These are phyloP conservation scores for Gymnocypris eckloni DNA, from an alignment of 2,797 vertebrate species.

Conservation along the genomic window DNA sequence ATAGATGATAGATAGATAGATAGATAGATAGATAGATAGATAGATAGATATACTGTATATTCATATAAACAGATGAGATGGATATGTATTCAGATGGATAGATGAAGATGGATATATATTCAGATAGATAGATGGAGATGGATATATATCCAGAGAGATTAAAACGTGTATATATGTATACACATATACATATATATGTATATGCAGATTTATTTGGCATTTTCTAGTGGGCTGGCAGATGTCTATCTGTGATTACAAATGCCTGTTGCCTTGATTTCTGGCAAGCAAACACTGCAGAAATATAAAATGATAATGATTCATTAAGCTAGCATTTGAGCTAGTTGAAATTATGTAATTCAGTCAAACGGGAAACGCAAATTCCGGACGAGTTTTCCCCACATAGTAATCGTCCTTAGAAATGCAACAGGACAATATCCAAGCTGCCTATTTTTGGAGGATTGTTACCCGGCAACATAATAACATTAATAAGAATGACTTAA, in stretches of 20 bases:
- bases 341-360: constrained; percentile 27
- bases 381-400: not conserved
- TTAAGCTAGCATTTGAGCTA: constrained; percentile 39
- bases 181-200: too few relatives aligned
- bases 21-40: not conserved
- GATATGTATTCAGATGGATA: not conserved
- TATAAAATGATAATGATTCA: constrained; percentile 41
- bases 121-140: too few relatives aligned
- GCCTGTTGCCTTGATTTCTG: constrained; percentile 38
- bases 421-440: not conserved
- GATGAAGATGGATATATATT: not conserved
- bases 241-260: constrained; percentile 37
- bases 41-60: not conserved
- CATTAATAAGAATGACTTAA: constrained; percentile 5
- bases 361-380: constrained; percentile 24
- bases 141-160: not conserved
- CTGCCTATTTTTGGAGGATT: not conserved
- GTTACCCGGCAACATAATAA: constrained; percentile 19
- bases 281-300: constrained; percentile 33
- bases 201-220: constrained; percentile 8
- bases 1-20: too few relatives aligned
- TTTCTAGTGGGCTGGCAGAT: constrained; percentile 29
- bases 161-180: too few relatives aligned
- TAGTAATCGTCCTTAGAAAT: constrained; percentile 5
- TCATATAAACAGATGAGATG: not conserved